Conservation (phyloP, 2,113 vertebrate genomes). For the Carollia perspicillata region DNA sequence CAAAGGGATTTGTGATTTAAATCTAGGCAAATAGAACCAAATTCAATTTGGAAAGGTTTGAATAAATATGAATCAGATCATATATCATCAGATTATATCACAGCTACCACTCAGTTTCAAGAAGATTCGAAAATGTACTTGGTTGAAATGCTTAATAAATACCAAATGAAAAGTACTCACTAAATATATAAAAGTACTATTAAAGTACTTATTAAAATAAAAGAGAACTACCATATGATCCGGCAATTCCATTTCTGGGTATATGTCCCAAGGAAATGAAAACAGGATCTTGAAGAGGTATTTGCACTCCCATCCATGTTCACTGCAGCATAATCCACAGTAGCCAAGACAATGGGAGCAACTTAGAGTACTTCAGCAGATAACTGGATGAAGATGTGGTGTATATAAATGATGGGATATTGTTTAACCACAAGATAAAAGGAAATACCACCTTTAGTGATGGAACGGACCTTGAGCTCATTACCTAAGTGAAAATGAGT, state of each 20-base stretch:
- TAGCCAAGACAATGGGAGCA: neutral
- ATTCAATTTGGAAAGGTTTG: neutral
- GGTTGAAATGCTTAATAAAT: neutral
- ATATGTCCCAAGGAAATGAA: neutral
- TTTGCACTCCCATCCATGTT: neutral
- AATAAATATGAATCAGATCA: neutral
- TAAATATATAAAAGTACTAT: neutral
- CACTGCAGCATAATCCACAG: neutral
- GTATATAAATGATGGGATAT: neutral
- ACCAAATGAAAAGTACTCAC: neutral
- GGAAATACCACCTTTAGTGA: neutral
- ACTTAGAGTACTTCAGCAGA: neutral
- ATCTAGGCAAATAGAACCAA: neutral
- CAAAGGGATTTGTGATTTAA: slow-evolving; percentile 3
- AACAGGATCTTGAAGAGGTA: neutral
- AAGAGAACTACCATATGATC: neutral
- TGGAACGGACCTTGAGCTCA: neutral
- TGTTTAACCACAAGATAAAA: neutral
- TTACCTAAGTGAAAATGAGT: neutral
- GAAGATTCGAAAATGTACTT: neutral
- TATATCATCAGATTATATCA: neutral
- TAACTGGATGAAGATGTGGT: neutral
- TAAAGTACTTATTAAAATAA: neutral
- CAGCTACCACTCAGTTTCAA: neutral
- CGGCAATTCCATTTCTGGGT: neutral